These are phyloP conservation scores for Capreolus pygargus DNA, from an alignment of 2,113 vertebrate species.

Conservation along the genomic window DNA sequence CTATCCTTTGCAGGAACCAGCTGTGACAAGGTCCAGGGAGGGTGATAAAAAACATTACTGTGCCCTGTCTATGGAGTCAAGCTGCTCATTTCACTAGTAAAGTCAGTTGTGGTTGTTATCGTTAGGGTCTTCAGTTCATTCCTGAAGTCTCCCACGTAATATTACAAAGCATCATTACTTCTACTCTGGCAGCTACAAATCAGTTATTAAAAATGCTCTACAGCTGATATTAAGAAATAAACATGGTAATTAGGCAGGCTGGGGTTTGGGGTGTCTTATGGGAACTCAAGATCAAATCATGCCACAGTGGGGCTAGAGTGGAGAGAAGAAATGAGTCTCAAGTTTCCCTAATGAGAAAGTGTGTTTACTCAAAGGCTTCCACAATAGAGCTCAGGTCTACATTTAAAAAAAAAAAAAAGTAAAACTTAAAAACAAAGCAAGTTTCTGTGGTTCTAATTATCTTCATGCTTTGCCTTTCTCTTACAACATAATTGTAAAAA, in stretches of 20 bases:
- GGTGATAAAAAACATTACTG: rapidly evolving
- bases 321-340: background rate
- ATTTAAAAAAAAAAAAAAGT: background rate
- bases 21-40: rapidly evolving
- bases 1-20: background rate
- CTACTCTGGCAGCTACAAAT: slow-evolving; percentile 20
- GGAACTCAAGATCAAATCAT: background rate
- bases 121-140: background rate
- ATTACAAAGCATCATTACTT: background rate
- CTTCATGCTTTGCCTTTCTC: background rate
- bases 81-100: rapidly evolving
- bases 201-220: background rate
- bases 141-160: background rate
- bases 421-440: background rate
- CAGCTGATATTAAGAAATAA: slow-evolving; percentile 51
- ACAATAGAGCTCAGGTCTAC: background rate
- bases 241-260: slow-evolving; percentile 48
- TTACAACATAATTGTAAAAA: background rate
- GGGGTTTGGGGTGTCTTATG: background rate
- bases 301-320: background rate
- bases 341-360: background rate
- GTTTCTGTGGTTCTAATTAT: background rate
- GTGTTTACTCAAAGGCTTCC: background rate
- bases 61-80: rapidly evolving
- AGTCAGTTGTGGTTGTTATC: rapidly evolving